Conservation (phyloP, 1,140 invertebrate species). For the Heliconius himera region DNA sequence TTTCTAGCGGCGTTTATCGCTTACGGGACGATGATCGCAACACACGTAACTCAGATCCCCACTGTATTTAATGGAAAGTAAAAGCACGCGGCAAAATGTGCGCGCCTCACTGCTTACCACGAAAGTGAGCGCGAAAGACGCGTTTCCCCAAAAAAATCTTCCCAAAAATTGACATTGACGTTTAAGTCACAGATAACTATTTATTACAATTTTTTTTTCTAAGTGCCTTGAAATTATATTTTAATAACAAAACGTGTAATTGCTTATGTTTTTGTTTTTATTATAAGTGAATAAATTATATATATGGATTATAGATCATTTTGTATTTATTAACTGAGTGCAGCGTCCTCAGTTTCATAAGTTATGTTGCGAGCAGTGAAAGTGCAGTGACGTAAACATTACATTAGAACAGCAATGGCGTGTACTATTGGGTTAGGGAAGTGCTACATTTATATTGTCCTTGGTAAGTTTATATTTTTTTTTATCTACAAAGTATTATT, state of each 20-base stretch:
- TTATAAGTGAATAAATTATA: slow-evolving; percentile 10
- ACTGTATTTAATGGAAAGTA: slow-evolving; percentile 72
- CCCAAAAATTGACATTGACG: slow-evolving; percentile 50
- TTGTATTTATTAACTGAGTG: slow-evolving; percentile 54
- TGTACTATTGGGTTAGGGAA: slow-evolving; percentile 65
- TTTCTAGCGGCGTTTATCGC: slow-evolving; percentile 19
- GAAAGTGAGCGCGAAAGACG: slow-evolving; percentile 68
- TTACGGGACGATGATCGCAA: slow-evolving; percentile 49
- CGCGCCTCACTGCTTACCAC: slow-evolving; percentile 61
- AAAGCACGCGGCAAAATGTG: slow-evolving; percentile 61
- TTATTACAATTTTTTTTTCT: background rate
- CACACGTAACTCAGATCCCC: slow-evolving; percentile 58
- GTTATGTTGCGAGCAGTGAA: slow-evolving; percentile 72
- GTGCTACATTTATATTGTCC: slow-evolving; percentile 56
- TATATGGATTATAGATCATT: slow-evolving; percentile 27
- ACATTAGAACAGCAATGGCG: slow-evolving; percentile 70
- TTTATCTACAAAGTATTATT: slow-evolving; percentile 15
- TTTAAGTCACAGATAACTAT: background rate
- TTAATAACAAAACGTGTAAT: background rate
- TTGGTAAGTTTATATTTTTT: slow-evolving; percentile 55
- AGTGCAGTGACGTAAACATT: slow-evolving; percentile 74
- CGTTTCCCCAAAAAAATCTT: slow-evolving; percentile 54
- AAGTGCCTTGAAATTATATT: background rate
- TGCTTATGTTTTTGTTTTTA: background rate
- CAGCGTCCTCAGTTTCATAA: slow-evolving; percentile 66